These are phyloP conservation scores for Armadillidium nasatum DNA, from an alignment of 1,140 invertebrate species.

Conservation along the genomic window DNA sequence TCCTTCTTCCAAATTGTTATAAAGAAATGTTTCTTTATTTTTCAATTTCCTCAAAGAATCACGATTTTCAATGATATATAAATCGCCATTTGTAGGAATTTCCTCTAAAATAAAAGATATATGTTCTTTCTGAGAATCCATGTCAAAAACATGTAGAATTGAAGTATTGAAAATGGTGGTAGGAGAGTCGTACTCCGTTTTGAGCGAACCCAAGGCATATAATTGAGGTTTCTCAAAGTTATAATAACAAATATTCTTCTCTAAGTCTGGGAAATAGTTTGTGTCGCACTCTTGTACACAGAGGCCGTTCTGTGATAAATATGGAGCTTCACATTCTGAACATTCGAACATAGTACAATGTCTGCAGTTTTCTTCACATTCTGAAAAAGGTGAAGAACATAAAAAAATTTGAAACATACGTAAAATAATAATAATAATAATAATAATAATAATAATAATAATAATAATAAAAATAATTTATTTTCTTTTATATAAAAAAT, in stretches of 20 bases:
- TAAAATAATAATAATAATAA: background rate
- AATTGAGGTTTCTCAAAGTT: slow-evolving; percentile 32
- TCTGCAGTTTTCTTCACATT: slow-evolving; percentile 33
- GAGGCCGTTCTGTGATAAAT: slow-evolving; percentile 36
- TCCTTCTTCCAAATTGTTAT: slow-evolving; percentile 31
- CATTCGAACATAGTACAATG: slow-evolving; percentile 40
- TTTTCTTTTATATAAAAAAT: too few species aligned
- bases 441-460: too few species aligned
- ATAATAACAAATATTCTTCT: slow-evolving; percentile 30
- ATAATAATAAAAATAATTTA: too few species aligned
- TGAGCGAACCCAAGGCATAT: slow-evolving; percentile 24
- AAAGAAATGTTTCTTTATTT: slow-evolving; percentile 23
- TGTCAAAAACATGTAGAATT: slow-evolving; percentile 32
- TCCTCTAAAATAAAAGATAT: slow-evolving; percentile 32
- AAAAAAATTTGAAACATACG: too few species aligned
- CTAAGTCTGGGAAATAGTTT: slow-evolving; percentile 30
- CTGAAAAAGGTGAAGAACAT: slow-evolving; percentile 32
- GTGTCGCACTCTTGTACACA: slow-evolving; percentile 36
- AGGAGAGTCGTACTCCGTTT: slow-evolving; percentile 32
- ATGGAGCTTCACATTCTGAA: slow-evolving; percentile 24
- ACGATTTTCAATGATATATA: slow-evolving; percentile 25
- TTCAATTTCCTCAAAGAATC: slow-evolving; percentile 17
- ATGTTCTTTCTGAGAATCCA: slow-evolving; percentile 30
- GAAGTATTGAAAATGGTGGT: slow-evolving; percentile 34
- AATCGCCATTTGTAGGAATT: slow-evolving; percentile 36